Evolutionary conservation across 2,888 invertebrate species (phyloP), one percentile per base, ranked within the genome.

Genomic region (Acleris holmiana): DNA sequence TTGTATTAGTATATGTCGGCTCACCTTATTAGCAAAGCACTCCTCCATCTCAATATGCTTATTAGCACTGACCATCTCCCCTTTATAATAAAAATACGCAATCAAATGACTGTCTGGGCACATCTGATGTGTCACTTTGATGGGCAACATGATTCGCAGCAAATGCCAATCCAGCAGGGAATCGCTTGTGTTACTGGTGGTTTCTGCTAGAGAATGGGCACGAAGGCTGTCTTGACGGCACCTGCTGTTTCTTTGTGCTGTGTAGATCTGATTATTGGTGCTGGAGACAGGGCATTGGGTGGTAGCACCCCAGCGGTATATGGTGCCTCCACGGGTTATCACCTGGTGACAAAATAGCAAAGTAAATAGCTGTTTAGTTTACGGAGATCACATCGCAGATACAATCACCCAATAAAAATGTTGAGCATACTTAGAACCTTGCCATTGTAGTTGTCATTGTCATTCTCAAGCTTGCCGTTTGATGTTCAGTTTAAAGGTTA

Each of bases 1-100:
- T n/a, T n/a, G n/a, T n/a, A 3, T 40, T 15, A 2, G 2, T 41
- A 10, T 21, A 47, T 10, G 19, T 19, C 10, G 35, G 62, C 74
- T 73, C 75, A 94, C 95, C 89, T 94, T 92, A 76, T 94, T 94
- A 13, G 81, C 86, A 73, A 94, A 94, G 75, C 94, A 94, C 40
- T 93, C 92, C 5, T 93, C 88, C 73, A 94, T 89, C 18, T 90
- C 86, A 63, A 94, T 89, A 73, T 89, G 86, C 66, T 93, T 89
- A 69, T 88, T 91, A 4, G 94, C 93, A 48, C 94, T 94, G 10
- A 95, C 88, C 2, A 94, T 80, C 71, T 95, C 94, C 0, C 93
- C 93, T 47, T 93, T 91, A 19, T 89, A 81, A 63, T 93, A 87
- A 75, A 94, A 94, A 69, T 93, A 95, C 0, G 94, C 93, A 0